Evolutionary conservation across 2,888 invertebrate genomes (phyloP), one percentile per base, ranked within the genome.

Genomic region (Drosophila longiperda): DNA sequence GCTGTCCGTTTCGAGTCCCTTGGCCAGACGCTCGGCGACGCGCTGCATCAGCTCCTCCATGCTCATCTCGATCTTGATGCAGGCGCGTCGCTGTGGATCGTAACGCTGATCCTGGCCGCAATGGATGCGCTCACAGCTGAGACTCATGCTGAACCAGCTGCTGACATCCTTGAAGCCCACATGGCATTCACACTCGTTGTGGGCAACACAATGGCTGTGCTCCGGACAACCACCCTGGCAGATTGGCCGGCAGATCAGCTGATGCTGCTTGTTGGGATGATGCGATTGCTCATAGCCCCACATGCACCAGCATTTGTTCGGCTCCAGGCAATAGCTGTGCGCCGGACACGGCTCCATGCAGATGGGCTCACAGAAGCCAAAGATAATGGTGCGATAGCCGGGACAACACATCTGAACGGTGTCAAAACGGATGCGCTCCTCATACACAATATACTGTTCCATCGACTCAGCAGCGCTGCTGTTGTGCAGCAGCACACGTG

Each of bases 341-440:
- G 80, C 68, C 1, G 92, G 92, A 66, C 92, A 92, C 94, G 53
- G 94, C 92, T 80, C 77, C 12, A 32, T 49, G 53, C 92, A 92
- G 9, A 91, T 80, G 3, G 94, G 92, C 11, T 88, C 83, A 58
- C 94, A 94, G 54, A 91, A 91, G n/a, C 90, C 91, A 45, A 91
- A 91, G 26, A 89, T 70, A 1, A 90, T 83, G 34, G 89, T 89
- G 12, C 91, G 87, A 78, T 91, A 91, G 26, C 91, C 91, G 17
- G 86, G 75, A 59, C 91, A 92, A 33, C 91, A 91, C 42, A 92
- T 75, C 34, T 84, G 85, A 15, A 89, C 78, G 6, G 82, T 85
- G n/a, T 91, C 92, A 76, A 87, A 87, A 4, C 91, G 83, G 1
- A 87, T 49, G 4, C 90, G 92, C 55, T 92, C 91, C 78, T 91